Conservation (phyloP, 2,888 invertebrate species). For the Euplexia lucipara region DNA sequence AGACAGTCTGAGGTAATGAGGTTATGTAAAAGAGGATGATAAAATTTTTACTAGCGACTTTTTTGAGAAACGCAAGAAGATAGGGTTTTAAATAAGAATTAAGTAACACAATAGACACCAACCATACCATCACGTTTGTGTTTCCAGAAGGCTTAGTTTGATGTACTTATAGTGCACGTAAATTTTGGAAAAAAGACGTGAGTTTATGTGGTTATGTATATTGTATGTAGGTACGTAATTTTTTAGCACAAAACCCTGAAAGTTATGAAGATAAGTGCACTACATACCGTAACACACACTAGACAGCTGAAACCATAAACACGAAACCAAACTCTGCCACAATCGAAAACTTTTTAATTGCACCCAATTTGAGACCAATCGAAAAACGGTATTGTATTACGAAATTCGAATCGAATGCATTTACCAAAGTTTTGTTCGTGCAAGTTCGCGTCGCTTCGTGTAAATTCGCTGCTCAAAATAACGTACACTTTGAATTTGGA, state of each 20-base stretch:
- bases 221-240: neutral
- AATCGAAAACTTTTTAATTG: conserved; percentile 87
- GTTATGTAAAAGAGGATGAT: conserved; percentile 17
- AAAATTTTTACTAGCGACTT: conserved; percentile 13
- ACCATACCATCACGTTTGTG: too few relatives aligned
- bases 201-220: too few relatives aligned
- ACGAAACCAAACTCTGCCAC: conserved; percentile 59
- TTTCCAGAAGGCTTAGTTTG: too few relatives aligned
- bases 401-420: conserved; percentile 76
- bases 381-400: conserved; percentile 86
- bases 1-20: conserved; percentile 25
- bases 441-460: conserved; percentile 77
- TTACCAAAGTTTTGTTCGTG: conserved; percentile 76
- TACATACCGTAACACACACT: conserved; percentile 26
- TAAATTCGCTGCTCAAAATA: conserved; percentile 77
- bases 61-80: conserved; percentile 5
- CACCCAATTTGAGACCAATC: conserved; percentile 84
- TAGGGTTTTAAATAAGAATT: neutral
- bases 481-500: conserved; percentile 74
- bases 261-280: conserved; percentile 28
- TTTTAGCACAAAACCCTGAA: conserved; percentile 10
- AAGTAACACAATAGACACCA: too few relatives aligned
- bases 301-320: conserved; percentile 52
- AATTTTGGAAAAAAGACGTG: too few relatives aligned
- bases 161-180: too few relatives aligned